Base-by-base conservation (phyloP, 2,888 invertebrate genomes). In the Thymelicus sylvestris region DNA sequence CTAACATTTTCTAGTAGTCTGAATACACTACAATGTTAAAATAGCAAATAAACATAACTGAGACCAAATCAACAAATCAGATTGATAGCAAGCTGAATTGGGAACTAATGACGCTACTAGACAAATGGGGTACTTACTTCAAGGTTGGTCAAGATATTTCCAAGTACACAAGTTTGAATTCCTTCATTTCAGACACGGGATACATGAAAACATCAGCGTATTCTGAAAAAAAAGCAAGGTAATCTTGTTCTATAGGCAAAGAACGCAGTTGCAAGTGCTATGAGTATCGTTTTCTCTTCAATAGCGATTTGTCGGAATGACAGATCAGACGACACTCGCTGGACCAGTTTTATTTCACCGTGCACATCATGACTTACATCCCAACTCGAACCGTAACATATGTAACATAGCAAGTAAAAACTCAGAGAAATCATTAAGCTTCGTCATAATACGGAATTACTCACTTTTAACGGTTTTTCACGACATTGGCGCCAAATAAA, bases 121-220 rank as follows among this genome's bases (percentile, higher is more conserved):
- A 80, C 78, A 77, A 78, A 79, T 74, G 72, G 76, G 77, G 78
- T 88, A 91, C 93, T 92, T 80, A 92, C 93, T 93, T 91, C 91
- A 91, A 91, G 92, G 92, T 90, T 92, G 91, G 92, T 92, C 92
- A 93, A 92, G 93, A 91, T 90, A 87, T 89, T 91, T 86, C 87
- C 83, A 89, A 85, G 84, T 87, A 83, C 77, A 89, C 83, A 81
- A 83, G 80, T 81, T 81, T 80, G 80, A 81, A 82, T 83, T 85
- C 86, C 91, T 82, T 90, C 93, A 92, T 92, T 86, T 89, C 91
- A 90, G 79, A 81, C 83, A 83, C 78, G 79, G 78, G 74, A 74
- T 74, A 73, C 75, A 75, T 78, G 74, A 74, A 78, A 81, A 78
- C 79, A 82, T 81, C 74, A 78, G 76, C 77, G 73, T 79, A 81